Base-by-base conservation (phyloP, 2,113 vertebrate species). In the Choloepus hoffmanni region DNA sequence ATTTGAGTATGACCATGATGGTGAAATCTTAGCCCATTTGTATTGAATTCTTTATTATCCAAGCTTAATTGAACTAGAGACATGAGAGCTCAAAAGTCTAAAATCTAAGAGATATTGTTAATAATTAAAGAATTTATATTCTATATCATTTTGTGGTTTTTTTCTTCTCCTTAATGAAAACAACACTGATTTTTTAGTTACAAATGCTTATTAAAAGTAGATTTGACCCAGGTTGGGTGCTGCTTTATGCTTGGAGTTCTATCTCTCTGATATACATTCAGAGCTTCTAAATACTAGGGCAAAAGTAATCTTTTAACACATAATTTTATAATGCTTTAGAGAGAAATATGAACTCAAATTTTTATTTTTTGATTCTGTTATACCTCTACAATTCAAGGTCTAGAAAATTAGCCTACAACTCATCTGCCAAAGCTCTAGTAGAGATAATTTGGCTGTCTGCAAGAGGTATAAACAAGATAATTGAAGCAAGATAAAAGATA, bases 391-490 rank as follows among this genome's bases (percentile, higher is more conserved):
- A 13, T 13, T 91, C 78, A 63, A 90, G 73, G 77, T 95, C 77
- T 78, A 90, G 50, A 72, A 85, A 90, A 96, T 92, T 83, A 92
- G n/a, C 28, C 48, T 90, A 53, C 45, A 83, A n/a, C 82, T 96
- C 84, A 95, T 95, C 62, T 83, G 73, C 92, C 67, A 77, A 95
- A 96, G 90, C 53, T 90, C 55, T 92, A 70, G 23, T 78, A 90
- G 68, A 94, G 81, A 89, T 88, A 88, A 96, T 97, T 94, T 94
- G 72, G 15, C 76, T 9, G 7, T 68, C 67, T 86, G 48, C n/a
- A 95, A 89, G 74, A 94, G 28, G 62, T 50, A 72, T 96, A 97
- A 97, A 96, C 89, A 97, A 90, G 94, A 96, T 95, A 96, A 97
- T 85, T 92, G 93, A 97, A 97, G 96, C 72, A 79, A 90, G 79